Percentiles rank a stretch among this genome's conserved stretches.
These are phyloP conservation scores for Panthera tigris DNA, from an alignment of 2,113 vertebrate genomes.

Conservation along the genomic window DNA sequence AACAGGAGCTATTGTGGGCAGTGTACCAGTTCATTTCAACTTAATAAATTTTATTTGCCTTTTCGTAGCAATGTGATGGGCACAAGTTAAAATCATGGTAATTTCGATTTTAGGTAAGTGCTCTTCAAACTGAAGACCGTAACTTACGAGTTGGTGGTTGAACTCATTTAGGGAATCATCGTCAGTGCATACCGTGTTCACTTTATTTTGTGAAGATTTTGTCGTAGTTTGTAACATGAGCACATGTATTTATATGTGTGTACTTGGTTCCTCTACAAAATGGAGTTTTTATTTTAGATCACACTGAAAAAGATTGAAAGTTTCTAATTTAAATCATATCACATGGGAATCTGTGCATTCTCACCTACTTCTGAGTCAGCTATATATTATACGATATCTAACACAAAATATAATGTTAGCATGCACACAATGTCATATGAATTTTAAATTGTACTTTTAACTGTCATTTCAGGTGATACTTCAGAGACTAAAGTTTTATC, in stretches of 20 bases:
- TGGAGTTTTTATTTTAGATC: background rate
- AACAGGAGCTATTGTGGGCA: background rate
- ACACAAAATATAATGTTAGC: constrained; percentile 35
- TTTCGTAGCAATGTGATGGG: background rate
- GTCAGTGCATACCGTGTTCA: background rate
- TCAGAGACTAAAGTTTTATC: constrained; percentile 25
- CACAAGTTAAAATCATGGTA: background rate
- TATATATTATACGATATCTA: background rate
- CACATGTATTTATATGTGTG: background rate
- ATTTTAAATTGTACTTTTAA: constrained; percentile 47
- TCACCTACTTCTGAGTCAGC: constrained; percentile 20
- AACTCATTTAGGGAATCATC: background rate
- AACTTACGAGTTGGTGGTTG: background rate
- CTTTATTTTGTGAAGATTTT: background rate
- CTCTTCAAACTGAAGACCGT: background rate
- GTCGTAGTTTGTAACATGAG: background rate
- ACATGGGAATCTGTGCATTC: background rate
- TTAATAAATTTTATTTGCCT: background rate
- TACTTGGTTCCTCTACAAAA: background rate
- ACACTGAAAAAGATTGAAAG: background rate
- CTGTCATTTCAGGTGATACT: constrained; percentile 34
- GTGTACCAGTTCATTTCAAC: background rate
- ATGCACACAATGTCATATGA: background rate
- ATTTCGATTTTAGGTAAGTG: background rate
- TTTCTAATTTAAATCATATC: background rate